Base-by-base conservation (phyloP, 1,140 invertebrate species). In the Hesperophylax magnus region DNA sequence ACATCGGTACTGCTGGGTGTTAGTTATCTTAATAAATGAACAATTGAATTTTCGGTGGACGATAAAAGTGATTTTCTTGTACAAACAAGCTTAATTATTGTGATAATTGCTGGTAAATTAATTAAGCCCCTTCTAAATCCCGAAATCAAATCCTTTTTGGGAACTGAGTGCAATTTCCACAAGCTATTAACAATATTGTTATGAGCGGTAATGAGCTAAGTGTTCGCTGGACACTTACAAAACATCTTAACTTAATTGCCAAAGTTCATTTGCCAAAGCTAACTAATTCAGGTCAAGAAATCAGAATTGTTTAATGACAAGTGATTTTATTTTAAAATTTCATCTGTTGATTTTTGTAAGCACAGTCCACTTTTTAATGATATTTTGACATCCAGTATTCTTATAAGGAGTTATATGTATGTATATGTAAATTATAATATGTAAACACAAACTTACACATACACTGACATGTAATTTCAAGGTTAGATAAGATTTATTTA, bases 401-500 rank as follows among this genome's bases (percentile, higher is more conserved):
- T 52, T 47, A 24, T 5, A 71, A 39, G n/a, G 39, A 69, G 65
- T 69, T 71, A 34, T 22, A 34, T 71, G 67, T 53, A 65, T 24
- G 24, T 17, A 71, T 52, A 53, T 71, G 18, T 61, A 22, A 6
- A 65, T 22, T 27, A 17, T 31, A 65, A 65, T 24, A 65, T 65
- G 61, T 65, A 65, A 24, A 65, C 61, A 71, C 67, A 71, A 71
- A 71, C 24, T 65, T 24, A 65, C 61, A 15, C 31, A 71, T 71
- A 52, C 67, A 75, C 71, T 54, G 52, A 56, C 71, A 24, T 58
- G 71, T 75, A 58, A 75, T 58, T 75, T 75, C 71, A 75, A 75
- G 14, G 52, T 31, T 75, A 56, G 20, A 56, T 80, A 80, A 80
- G 58, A 15, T 79, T 79, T 80, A 80, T 80, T 75, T 76, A 80